phyloP scores from a whole-genome alignment of 2,888 invertebrate species.

The Monoplex corrugatus region DNA sequence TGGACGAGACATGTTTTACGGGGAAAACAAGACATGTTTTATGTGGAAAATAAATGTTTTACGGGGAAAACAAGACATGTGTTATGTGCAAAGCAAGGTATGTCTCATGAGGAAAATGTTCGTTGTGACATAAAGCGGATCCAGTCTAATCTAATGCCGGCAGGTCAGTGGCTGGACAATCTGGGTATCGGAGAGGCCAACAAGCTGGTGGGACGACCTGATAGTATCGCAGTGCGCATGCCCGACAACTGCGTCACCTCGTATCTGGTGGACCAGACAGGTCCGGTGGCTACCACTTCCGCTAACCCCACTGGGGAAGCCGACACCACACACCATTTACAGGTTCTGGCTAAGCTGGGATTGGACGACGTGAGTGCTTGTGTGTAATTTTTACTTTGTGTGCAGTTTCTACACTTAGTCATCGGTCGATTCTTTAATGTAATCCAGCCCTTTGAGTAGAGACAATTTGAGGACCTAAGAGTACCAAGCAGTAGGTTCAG shows the following conservation, averaged over 20 bases:
- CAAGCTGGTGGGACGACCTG: slow-evolving; percentile 66
- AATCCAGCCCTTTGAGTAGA: no score
- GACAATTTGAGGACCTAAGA: no score
- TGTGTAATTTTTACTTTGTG: background rate
- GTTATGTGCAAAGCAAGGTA: no score
- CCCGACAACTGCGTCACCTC: slow-evolving; percentile 68
- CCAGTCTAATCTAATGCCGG: background rate
- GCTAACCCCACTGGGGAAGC: slow-evolving; percentile 73
- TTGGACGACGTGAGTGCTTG: slow-evolving; percentile 62
- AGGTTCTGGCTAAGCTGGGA: slow-evolving; percentile 70
- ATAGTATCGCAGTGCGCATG: slow-evolving; percentile 71
- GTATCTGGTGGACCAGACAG: slow-evolving; percentile 68
- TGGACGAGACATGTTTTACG: no score
- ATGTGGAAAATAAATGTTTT: no score
- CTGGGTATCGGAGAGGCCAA: slow-evolving; percentile 65
- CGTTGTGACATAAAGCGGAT: no score
- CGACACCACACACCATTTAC: slow-evolving; percentile 70
- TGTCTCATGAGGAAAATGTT: no score
- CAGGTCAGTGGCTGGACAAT: slow-evolving; percentile 67
- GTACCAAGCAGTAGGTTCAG: no score
- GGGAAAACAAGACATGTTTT: no score
- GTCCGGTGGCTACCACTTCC: slow-evolving; percentile 69
- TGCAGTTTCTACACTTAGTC: no score
- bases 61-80: no score
- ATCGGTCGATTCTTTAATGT: no score